Evolutionary conservation across 2,888 invertebrate species (phyloP).

Genomic region (Ophion obscuratus): DNA sequence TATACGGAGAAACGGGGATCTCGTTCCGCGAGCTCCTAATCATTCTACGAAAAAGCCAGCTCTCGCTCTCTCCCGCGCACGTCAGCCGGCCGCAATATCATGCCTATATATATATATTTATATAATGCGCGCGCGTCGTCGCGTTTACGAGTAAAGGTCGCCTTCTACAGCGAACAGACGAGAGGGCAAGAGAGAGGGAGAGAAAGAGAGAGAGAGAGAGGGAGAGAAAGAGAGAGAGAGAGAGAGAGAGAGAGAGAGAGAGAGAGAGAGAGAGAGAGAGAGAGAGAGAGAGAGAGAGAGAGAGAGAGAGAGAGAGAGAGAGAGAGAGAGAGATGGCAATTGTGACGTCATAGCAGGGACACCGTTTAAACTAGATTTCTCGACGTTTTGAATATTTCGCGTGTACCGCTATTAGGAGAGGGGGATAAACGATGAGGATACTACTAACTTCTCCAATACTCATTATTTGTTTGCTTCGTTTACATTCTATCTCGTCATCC

Average conservation of each 20-base stretch:
- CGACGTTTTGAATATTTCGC: neutral
- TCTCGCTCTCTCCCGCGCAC: neutral
- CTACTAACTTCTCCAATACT: neutral
- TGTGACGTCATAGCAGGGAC: constrained; percentile 29
- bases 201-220: too few relatives aligned
- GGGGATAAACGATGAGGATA: neutral
- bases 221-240: too few relatives aligned
- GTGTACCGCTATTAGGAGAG: neutral
- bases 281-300: too few relatives aligned
- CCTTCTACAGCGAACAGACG: constrained; percentile 28
- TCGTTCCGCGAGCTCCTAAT: constrained; percentile 69
- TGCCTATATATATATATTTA: neutral
- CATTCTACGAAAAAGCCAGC: constrained; percentile 66
- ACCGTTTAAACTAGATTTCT: constrained; percentile 12
- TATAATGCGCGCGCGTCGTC: neutral
- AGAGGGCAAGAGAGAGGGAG: neutral
- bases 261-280: neutral
- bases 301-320: too few relatives aligned
- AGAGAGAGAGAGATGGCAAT: neutral
- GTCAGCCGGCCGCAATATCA: neutral
- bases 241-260: too few relatives aligned
- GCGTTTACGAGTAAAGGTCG: constrained; percentile 38
- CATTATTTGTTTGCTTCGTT: too few relatives aligned
- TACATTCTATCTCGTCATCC: too few relatives aligned
- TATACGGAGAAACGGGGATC: constrained; percentile 73